Percentiles rank a stretch among this genome's conserved stretches.
phyloP scores from a whole-genome alignment of 2,888 invertebrate genomes.

The Digitonthophagus gazella region DNA sequence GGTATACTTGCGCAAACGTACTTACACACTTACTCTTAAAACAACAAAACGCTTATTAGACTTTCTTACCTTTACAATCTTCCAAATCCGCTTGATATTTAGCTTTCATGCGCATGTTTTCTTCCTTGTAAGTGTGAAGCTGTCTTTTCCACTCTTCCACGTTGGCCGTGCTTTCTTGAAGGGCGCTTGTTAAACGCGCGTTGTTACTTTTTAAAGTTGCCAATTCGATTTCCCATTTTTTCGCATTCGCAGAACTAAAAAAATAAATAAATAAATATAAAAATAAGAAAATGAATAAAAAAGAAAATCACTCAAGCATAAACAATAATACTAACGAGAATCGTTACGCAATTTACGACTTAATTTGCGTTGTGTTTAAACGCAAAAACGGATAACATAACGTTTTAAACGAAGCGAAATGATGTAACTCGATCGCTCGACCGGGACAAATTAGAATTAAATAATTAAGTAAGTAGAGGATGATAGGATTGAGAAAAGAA shows the following conservation, averaged over 20 bases:
- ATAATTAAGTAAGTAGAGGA: background rate
- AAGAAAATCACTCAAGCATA: background rate
- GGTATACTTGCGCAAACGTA: background rate
- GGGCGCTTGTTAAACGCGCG: conserved; percentile 87
- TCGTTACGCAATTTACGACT: background rate
- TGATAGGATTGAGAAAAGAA: background rate
- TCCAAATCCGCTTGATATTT: conserved; percentile 70
- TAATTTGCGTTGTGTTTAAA: background rate
- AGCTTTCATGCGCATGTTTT: conserved; percentile 79
- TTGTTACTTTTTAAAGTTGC: conserved; percentile 96
- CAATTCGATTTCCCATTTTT: conserved; percentile 97
- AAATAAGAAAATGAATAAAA: no score
- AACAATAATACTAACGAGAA: background rate
- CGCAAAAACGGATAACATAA: background rate
- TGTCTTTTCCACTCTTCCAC: conserved; percentile 99
- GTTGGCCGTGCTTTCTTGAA: conserved; percentile 94
- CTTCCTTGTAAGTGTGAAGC: conserved; percentile 87
- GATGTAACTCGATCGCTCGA: background rate
- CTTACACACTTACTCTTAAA: no score
- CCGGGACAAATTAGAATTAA: background rate
- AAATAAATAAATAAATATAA: conserved; percentile 10
- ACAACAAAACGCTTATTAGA: background rate
- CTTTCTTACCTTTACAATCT: conserved; percentile 59
- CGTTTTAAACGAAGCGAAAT: background rate
- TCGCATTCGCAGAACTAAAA: conserved; percentile 91